Percentiles rank a stretch among this genome's conserved stretches.
phyloP scores from a whole-genome alignment of 2,797 vertebrate genomes.

The Sus cebifrons region DNA sequence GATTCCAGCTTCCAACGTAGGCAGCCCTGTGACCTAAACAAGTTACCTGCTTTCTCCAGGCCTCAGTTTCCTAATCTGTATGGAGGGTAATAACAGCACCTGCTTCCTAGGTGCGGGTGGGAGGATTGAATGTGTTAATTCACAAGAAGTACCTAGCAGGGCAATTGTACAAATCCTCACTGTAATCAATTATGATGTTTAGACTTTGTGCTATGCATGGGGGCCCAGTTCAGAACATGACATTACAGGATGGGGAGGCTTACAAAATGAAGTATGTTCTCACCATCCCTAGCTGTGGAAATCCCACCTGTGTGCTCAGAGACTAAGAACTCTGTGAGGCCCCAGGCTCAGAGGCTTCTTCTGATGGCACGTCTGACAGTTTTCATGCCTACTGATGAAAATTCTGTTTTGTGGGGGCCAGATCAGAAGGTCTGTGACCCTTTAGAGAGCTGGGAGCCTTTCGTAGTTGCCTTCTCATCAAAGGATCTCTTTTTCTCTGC shows the following conservation, averaged over 20 bases:
- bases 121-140: background rate
- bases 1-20: background rate
- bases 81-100: background rate
- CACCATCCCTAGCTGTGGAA: background rate
- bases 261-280: background rate
- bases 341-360: background rate
- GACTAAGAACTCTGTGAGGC: background rate
- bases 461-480: background rate
- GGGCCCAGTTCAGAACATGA: background rate
- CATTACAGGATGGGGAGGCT: background rate
- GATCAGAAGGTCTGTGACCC: background rate
- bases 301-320: background rate
- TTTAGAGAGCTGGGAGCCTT: background rate
- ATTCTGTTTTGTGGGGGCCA: background rate
- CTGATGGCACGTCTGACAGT: background rate
- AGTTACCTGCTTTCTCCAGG: background rate
- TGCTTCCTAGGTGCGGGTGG: background rate
- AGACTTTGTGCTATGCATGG: background rate
- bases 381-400: background rate
- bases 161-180: background rate
- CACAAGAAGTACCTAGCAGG: background rate
- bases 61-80: background rate
- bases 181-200: background rate
- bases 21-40: background rate
- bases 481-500: background rate